phyloP scores from a whole-genome alignment of 2,113 vertebrate species.

The Mastomys natalensis region DNA sequence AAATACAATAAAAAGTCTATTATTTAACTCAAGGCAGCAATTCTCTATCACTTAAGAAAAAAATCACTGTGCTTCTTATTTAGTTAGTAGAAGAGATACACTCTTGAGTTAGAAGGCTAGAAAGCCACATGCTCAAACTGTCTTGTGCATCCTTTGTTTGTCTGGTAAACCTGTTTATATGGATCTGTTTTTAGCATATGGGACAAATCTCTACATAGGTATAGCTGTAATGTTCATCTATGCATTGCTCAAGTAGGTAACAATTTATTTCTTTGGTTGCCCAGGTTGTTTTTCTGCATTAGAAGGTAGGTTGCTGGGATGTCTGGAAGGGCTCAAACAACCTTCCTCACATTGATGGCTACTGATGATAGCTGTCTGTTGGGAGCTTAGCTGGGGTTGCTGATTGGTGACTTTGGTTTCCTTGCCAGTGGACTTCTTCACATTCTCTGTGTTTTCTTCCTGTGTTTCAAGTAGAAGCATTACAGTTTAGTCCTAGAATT shows the following conservation, averaged over 20 bases:
- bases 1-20: conserved; percentile 17
- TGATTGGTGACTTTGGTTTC: background rate
- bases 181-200: conserved; percentile 36
- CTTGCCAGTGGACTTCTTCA: background rate
- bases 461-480: background rate
- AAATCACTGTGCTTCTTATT: conserved; percentile 73
- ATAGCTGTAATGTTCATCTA: background rate
- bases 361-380: background rate
- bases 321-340: background rate
- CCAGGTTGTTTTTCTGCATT: background rate
- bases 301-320: background rate
- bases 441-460: background rate
- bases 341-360: background rate
- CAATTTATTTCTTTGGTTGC: background rate
- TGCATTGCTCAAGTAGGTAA: background rate
- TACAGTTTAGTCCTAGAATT: background rate
- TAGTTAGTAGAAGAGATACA: conserved; percentile 55
- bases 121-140: conserved; percentile 44
- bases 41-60: conserved; percentile 3
- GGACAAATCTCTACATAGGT: conserved; percentile 39
- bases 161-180: conserved; percentile 35
- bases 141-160: conserved; percentile 63
- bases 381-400: background rate
- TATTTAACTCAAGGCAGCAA: conserved; percentile 39
- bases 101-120: conserved; percentile 64